Evolutionary conservation across 2,797 vertebrate genomes (phyloP).

Genomic region (Sparus aurata): DNA sequence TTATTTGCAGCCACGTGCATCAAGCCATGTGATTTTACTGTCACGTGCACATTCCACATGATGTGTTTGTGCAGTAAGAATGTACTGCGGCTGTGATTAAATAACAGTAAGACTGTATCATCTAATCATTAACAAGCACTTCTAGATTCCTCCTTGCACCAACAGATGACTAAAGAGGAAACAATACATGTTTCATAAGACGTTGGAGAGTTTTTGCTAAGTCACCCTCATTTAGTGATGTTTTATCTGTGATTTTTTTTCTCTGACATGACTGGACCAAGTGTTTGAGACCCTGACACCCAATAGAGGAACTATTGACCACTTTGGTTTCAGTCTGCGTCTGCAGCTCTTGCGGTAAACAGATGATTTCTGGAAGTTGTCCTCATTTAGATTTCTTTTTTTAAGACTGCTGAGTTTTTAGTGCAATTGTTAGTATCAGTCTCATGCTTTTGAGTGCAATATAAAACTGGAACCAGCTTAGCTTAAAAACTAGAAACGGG

Average conservation of each 20-base stretch:
- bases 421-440: too few relatives aligned
- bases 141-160: too few relatives aligned
- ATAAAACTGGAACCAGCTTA: too few relatives aligned
- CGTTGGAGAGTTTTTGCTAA: constrained; percentile 12
- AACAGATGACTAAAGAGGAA: too few relatives aligned
- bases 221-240: background rate
- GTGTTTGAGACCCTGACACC: background rate
- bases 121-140: too few relatives aligned
- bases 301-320: background rate
- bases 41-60: constrained; percentile 15
- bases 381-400: background rate
- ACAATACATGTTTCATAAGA: too few relatives aligned
- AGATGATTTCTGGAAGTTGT: background rate
- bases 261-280: fast-evolving
- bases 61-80: background rate
- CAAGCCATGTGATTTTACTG: background rate
- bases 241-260: too few relatives aligned
- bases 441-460: too few relatives aligned
- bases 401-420: background rate
- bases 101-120: background rate
- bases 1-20: background rate
- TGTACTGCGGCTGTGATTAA: background rate
- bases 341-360: background rate
- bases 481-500: too few relatives aligned
- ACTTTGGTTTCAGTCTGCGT: constrained; percentile 27